phyloP scores from a whole-genome alignment of 2,797 vertebrate genomes.

The Sebastolobus alascanus region DNA sequence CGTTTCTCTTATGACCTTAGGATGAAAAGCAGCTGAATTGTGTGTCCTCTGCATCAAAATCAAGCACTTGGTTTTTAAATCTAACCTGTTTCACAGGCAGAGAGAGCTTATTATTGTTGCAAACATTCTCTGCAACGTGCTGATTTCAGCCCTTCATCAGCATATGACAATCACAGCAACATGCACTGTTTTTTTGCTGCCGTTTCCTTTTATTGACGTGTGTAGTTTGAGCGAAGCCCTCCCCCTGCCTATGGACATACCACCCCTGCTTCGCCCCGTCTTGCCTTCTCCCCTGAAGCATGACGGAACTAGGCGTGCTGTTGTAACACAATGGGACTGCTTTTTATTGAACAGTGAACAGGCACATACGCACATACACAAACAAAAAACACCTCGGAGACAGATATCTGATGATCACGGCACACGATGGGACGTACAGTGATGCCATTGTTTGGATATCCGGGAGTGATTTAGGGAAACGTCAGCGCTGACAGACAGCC shows the following conservation, averaged over 20 bases:
- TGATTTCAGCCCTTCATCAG: conserved; percentile 34
- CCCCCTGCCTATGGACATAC: conserved; percentile 75
- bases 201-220: conserved; percentile 57
- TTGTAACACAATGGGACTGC: conserved; percentile 76
- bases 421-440: conserved; percentile 63
- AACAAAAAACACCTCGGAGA: conserved; percentile 53
- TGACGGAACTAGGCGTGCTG: conserved; percentile 70
- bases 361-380: conserved; percentile 62
- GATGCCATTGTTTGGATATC: conserved; percentile 72
- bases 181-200: conserved; percentile 31
- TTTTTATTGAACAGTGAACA: conserved; percentile 66
- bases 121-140: conserved; percentile 16
- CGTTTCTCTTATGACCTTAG: conserved; percentile 72
- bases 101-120: not conserved
- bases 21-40: conserved; percentile 55
- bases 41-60: conserved; percentile 18
- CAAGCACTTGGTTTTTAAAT: conserved; percentile 27
- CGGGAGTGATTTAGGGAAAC: conserved; percentile 59
- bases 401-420: conserved; percentile 66
- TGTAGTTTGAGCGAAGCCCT: conserved; percentile 51
- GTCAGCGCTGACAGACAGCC: conserved; percentile 60
- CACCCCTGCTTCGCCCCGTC: conserved; percentile 76
- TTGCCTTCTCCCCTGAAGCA: conserved; percentile 82
- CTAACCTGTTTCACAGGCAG: conserved; percentile 14
- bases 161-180: conserved; percentile 42